phyloP scores from a whole-genome alignment of 2,797 vertebrate species.

The Premnoplex brunnescens region DNA sequence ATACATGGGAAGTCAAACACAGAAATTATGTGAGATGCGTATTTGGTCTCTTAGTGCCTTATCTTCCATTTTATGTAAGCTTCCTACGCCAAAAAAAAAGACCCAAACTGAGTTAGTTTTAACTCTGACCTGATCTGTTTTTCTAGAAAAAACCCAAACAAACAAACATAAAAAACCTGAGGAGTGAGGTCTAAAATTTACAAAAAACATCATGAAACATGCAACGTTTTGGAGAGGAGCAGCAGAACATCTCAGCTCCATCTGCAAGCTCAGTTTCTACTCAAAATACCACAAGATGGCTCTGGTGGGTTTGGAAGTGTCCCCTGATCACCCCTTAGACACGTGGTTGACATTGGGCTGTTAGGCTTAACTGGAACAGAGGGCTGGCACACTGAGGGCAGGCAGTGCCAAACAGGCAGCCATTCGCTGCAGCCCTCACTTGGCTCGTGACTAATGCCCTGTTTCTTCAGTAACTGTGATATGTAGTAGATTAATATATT shows the following conservation, averaged over 20 bases:
- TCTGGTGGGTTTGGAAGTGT: constrained; percentile 10
- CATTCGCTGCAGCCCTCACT: background rate
- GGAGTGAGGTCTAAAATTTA: background rate
- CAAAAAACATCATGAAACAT: background rate
- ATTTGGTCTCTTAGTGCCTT: background rate
- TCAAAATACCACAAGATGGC: constrained; percentile 14
- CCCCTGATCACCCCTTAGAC: background rate
- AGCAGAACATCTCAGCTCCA: background rate
- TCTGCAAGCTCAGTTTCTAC: background rate
- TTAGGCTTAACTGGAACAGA: background rate
- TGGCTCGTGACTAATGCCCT: background rate
- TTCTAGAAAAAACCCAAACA: accelerated
- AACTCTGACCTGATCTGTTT: background rate
- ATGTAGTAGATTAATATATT: background rate
- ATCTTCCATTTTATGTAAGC: background rate
- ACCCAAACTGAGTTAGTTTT: background rate
- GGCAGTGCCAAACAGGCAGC: background rate
- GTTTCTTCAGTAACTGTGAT: background rate
- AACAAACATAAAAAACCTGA: background rate
- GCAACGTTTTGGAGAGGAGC: background rate
- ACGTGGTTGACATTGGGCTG: background rate
- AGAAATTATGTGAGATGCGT: background rate
- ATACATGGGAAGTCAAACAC: background rate
- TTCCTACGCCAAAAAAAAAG: background rate
- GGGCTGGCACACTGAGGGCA: background rate